These are phyloP conservation scores for Neomonachus schauinslandi DNA, from an alignment of 2,113 vertebrate species.

Conservation along the genomic window DNA sequence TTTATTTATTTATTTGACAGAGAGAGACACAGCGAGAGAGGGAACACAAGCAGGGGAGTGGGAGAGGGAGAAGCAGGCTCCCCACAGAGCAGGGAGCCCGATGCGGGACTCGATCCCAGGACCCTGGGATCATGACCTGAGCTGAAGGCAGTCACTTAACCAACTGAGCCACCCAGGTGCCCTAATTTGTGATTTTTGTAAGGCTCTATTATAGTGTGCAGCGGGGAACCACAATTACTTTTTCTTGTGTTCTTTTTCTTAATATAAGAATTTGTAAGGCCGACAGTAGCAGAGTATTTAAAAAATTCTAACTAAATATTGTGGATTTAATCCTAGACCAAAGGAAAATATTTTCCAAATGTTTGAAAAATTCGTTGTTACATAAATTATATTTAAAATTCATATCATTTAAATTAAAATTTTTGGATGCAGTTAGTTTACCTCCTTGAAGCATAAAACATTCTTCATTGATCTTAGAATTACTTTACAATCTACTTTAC, in stretches of 20 bases:
- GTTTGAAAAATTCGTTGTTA: constrained; percentile 31
- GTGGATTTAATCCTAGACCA: not conserved
- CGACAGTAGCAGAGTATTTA: not conserved
- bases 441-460: constrained; percentile 63
- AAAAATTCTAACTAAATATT: not conserved
- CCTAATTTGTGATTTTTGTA: constrained; percentile 22
- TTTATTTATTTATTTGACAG: too few relatives aligned
- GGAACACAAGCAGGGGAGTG: too few relatives aligned
- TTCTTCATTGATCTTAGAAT: constrained; percentile 74
- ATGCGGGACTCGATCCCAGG: too few relatives aligned
- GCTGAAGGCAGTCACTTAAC: too few relatives aligned
- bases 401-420: constrained; percentile 1
- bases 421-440: constrained; percentile 56
- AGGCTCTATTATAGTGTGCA: not conserved
- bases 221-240: not conserved
- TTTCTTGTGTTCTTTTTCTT: not conserved
- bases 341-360: constrained; percentile 37
- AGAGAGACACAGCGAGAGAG: too few relatives aligned
- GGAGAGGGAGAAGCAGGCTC: too few relatives aligned
- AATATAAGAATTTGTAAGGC: constrained; percentile 23
- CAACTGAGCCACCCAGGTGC: too few relatives aligned
- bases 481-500: constrained; percentile 64
- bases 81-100: too few relatives aligned
- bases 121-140: too few relatives aligned
- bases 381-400: constrained; percentile 55